phyloP scores from a whole-genome alignment of 2,797 vertebrate genomes.

The Onychomys torridus region DNA sequence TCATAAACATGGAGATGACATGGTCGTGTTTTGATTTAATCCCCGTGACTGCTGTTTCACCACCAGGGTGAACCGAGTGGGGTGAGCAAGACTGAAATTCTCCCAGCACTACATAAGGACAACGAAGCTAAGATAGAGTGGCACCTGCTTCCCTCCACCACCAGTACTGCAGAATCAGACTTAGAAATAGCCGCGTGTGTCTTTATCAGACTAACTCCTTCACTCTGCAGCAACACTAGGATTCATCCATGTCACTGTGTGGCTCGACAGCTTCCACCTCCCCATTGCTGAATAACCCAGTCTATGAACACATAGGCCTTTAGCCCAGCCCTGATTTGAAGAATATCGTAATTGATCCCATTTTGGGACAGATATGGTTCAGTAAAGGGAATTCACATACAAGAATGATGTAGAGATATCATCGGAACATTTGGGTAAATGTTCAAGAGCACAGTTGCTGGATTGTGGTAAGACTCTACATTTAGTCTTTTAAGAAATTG shows the following conservation, averaged over 20 bases:
- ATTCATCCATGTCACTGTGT: not conserved
- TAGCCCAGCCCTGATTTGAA: not conserved
- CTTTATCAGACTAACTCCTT: not conserved
- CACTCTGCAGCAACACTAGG: not conserved
- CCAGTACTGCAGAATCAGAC: not conserved
- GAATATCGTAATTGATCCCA: not conserved
- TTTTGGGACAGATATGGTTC: not conserved
- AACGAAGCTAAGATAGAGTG: not conserved
- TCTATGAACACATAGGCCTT: not conserved
- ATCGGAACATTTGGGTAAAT: not conserved
- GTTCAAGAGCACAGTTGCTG: not conserved
- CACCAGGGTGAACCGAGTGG: not conserved
- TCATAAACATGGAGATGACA: not conserved
- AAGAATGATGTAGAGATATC: not conserved
- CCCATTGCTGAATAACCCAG: not conserved
- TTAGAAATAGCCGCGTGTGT: not conserved
- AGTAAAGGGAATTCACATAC: not conserved
- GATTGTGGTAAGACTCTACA: not conserved
- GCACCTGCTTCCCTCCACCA: not conserved
- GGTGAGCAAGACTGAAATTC: not conserved
- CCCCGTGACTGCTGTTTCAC: not conserved
- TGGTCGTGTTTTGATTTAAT: not conserved
- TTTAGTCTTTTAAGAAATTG: constrained; percentile 21
- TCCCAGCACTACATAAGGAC: not conserved
- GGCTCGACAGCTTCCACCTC: not conserved